Evolutionary conservation across 1,140 invertebrate genomes (phyloP).

Genomic region (Cherax destructor): DNA sequence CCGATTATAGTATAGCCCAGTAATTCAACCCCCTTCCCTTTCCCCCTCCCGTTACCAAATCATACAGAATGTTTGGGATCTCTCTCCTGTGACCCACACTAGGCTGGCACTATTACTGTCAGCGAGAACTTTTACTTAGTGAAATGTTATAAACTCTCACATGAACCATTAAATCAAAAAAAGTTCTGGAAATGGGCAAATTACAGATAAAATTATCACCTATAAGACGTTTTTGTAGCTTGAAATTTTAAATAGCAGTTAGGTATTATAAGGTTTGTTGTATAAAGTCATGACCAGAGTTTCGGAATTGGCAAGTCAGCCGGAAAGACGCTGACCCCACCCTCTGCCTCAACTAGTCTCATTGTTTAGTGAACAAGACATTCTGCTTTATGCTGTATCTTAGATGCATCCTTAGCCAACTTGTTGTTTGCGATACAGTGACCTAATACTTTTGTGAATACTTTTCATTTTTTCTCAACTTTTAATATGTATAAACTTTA

Average conservation of each 20-base stretch:
- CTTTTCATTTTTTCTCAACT: neutral
- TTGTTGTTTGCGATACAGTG: neutral
- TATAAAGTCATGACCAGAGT: neutral
- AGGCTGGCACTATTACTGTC: too few species aligned
- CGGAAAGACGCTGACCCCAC: neutral
- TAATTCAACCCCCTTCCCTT: too few species aligned
- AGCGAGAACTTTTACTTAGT: neutral
- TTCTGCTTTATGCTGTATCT: neutral
- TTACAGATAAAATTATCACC: neutral
- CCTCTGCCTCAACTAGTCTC: neutral
- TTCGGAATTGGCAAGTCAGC: neutral
- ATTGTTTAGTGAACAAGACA: conserved; percentile 1
- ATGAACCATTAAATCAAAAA: neutral
- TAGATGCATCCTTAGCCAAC: neutral
- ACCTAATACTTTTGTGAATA: neutral
- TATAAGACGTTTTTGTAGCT: neutral
- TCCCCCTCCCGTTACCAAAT: too few species aligned
- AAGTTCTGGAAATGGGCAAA: neutral
- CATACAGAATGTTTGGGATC: too few species aligned
- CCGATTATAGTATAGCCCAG: too few species aligned
- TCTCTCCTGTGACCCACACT: too few species aligned
- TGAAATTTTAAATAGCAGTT: neutral
- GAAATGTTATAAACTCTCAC: neutral
- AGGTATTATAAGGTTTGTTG: neutral
- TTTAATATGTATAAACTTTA: neutral